Conservation (phyloP, 2,888 invertebrate genomes). For the Lasioglossum figueresi region DNA sequence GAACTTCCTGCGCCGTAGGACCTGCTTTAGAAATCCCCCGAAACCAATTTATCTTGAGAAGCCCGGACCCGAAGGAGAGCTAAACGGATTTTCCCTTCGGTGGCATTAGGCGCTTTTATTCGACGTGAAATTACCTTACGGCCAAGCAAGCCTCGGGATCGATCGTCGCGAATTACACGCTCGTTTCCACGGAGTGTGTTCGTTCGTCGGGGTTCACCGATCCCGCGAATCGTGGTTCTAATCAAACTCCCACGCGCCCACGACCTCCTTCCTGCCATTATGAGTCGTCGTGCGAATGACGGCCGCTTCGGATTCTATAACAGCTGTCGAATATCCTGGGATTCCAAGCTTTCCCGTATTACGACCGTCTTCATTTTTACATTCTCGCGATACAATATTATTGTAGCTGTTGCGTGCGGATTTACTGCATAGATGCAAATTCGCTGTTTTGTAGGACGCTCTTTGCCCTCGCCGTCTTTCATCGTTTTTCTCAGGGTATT, state of each 20-base stretch:
- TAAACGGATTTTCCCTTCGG: constrained; percentile 79
- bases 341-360: constrained; percentile 1
- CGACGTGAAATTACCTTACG: constrained; percentile 78
- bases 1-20: constrained; percentile 71
- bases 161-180: constrained; percentile 60
- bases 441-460: background rate
- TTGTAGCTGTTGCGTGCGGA: background rate
- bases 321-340: constrained; percentile 9
- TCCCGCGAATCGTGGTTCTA: constrained; percentile 12
- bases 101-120: constrained; percentile 77
- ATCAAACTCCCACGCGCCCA: constrained; percentile 33
- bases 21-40: constrained; percentile 79
- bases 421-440: background rate
- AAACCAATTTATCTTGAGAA: constrained; percentile 81
- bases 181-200: constrained; percentile 10
- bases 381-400: background rate
- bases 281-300: constrained; percentile 55
- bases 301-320: background rate
- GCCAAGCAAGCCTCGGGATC: constrained; percentile 50
- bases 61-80: constrained; percentile 64
- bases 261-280: constrained; percentile 34
- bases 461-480: background rate
- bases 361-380: background rate
- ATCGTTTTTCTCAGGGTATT: background rate
- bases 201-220: constrained; percentile 1